Evolutionary conservation across 1,140 invertebrate genomes (phyloP), one percentile per base, ranked within the genome.

Genomic region (Ctenoplectra terminalis): DNA sequence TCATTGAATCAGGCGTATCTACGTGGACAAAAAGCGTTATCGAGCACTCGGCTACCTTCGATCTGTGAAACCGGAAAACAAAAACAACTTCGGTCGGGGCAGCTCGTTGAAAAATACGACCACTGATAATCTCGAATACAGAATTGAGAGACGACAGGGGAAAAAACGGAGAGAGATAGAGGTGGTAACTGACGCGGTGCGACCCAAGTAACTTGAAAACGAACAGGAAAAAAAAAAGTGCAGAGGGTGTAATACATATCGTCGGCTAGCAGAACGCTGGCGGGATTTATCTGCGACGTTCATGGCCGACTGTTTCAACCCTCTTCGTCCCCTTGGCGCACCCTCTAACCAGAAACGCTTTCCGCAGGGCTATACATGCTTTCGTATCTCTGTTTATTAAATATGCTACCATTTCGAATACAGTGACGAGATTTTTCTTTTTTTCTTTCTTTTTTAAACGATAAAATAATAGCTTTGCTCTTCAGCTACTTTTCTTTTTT

Each of bases 191-290:
- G 75, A 29, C 54, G 54, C 34, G 9, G 46, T 3, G 66, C 11
- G 43, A 34, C 43, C 56, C 43, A 79, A 79, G 76, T 79, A 72
- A 72, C 54, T 72, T 72, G 56, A 66, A 80, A 80, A 74, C 46
- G 58, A 80, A 80, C 31, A 43, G 77, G 37, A 17, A 46, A 71
- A 26, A 72, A 63, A 34, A 11, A 15, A 40, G 20, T 7, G 37
- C 20, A n/a, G 15, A 37, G 70, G 37, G 29, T 43, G 77, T 74
- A 81, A 81, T 74, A 74, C 78, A 74, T 81, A 81, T 81, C 71
- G 78, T 66, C 71, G 78, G 58, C 66, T 54, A 40, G 50, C n/a
- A 50, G 37, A 66, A 60, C 67, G 64, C 56, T n/a, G 63, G 8
- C 23, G 43, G 48, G 60, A 60, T 70, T 85, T 76, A 85, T 76